Conservation (phyloP, 2,888 invertebrate species). For the Phortica okadai region DNA sequence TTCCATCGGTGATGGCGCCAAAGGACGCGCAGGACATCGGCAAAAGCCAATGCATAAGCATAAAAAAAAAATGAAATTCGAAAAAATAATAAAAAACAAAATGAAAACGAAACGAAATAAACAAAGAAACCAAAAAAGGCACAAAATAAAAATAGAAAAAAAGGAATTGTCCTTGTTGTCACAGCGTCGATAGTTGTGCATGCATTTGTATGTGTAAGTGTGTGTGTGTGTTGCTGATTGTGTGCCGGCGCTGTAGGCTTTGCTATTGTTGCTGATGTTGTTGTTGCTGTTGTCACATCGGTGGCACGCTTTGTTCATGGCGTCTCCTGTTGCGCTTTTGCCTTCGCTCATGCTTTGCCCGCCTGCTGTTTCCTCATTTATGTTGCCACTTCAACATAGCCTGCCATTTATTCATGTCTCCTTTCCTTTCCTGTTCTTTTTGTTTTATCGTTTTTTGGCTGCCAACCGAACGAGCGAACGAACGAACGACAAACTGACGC, state of each 20-base stretch:
- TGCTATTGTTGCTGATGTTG: conserved; percentile 2
- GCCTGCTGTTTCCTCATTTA: conserved; percentile 44
- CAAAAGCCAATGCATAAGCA: conserved; percentile 2
- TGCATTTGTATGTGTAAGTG: conserved; percentile 31
- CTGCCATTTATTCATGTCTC: conserved; percentile 17
- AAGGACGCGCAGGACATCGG: background rate
- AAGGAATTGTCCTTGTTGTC: conserved; percentile 42
- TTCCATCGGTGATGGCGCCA: background rate
- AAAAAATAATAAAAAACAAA: background rate
- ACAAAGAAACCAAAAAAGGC: conserved; percentile 45
- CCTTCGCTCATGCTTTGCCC: conserved; percentile 24
- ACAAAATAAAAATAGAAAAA: conserved; percentile 37
- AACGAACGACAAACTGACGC: conserved; percentile 45
- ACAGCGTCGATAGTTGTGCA: conserved; percentile 43
- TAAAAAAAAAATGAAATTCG: conserved; percentile 7
- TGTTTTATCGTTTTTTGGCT: background rate
- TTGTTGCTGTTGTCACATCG: conserved; percentile 16
- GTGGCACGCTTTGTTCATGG: conserved; percentile 34
- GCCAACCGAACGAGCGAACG: conserved; percentile 34
- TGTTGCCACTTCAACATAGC: conserved; percentile 29
- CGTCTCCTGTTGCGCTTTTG: conserved; percentile 64
- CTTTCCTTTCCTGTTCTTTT: background rate
- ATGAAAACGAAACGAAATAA: background rate
- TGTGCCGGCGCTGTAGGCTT: background rate
- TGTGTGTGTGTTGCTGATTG: conserved; percentile 31